These are phyloP conservation scores for Brachypalpus laphriformis DNA, from an alignment of 2,888 invertebrate species.

Conservation along the genomic window DNA sequence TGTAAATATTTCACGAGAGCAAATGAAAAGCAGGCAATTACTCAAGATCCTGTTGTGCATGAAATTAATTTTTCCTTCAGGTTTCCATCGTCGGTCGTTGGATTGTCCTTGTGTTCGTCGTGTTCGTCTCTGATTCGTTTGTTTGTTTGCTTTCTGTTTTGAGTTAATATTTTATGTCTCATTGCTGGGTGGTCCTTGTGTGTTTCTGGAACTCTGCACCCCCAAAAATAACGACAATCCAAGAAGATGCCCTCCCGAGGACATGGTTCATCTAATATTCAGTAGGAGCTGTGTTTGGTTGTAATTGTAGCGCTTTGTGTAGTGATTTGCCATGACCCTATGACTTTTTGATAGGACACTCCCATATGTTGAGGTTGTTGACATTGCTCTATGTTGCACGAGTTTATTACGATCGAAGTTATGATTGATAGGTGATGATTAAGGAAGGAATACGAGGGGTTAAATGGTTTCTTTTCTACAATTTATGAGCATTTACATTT, in stretches of 20 bases:
- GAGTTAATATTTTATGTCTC: conserved; percentile 70
- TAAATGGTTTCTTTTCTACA: neutral
- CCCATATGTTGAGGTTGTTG: neutral
- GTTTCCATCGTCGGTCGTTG: conserved; percentile 11
- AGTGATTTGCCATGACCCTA: conserved; percentile 62
- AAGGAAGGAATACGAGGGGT: neutral
- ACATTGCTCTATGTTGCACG: neutral
- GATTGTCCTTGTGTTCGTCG: neutral
- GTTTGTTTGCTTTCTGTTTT: conserved; percentile 67
- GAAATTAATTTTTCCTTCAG: conserved; percentile 71
- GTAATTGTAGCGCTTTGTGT: conserved; percentile 64
- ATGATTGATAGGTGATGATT: neutral
- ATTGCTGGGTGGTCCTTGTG: conserved; percentile 60
- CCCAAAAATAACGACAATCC: conserved; percentile 13
- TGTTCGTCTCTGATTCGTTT: conserved; percentile 46
- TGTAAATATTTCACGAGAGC: conserved; percentile 70
- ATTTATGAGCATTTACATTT: neutral
- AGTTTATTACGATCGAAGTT: conserved; percentile 1
- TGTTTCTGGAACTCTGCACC: conserved; percentile 4
- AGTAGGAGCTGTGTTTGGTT: conserved; percentile 51
- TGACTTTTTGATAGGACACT: conserved; percentile 41
- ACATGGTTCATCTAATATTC: conserved; percentile 59
- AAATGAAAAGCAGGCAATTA: conserved; percentile 72
- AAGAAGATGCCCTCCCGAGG: conserved; percentile 34
- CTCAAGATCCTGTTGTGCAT: conserved; percentile 73